phyloP scores from a whole-genome alignment of 2,113 vertebrate species.

The Polyodon spathula region DNA sequence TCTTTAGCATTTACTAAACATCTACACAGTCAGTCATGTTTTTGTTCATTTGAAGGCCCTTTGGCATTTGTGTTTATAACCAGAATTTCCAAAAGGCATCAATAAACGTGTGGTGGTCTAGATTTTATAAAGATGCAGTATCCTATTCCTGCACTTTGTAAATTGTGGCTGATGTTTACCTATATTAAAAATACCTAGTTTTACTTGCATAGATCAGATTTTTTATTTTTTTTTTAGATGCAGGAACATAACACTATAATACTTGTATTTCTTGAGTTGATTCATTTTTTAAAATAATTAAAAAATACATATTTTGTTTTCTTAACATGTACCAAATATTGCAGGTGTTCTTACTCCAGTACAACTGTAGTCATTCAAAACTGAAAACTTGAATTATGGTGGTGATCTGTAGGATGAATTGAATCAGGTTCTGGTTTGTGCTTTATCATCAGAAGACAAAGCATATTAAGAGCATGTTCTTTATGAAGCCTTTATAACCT shows the following conservation, averaged over 20 bases:
- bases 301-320: conserved; percentile 10
- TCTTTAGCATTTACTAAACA: too few species aligned
- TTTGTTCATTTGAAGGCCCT: too few species aligned
- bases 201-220: conserved; percentile 62
- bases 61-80: conserved; percentile 10
- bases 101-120: conserved; percentile 44
- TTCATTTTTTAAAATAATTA: conserved; percentile 30
- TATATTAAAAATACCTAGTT: conserved; percentile 36
- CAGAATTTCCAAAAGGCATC: conserved; percentile 27
- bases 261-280: conserved; percentile 27
- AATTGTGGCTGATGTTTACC: conserved; percentile 25
- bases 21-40: too few species aligned
- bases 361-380: conserved; percentile 3
- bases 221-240: conserved; percentile 43
- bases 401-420: conserved; percentile 2
- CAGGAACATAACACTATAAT: conserved; percentile 26
- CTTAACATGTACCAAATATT: not conserved
- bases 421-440: not conserved
- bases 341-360: conserved; percentile 1
- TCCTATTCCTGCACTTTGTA: conserved; percentile 35
- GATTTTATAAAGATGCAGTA: conserved; percentile 41
- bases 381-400: conserved; percentile 1
- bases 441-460: conserved; percentile 20
- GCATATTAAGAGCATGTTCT: conserved; percentile 45
- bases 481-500: conserved; percentile 48